Evolutionary conservation across 2,113 vertebrate genomes (phyloP), one percentile per base, ranked within the genome.

Genomic region (Speoplatyrhinus poulsoni): DNA sequence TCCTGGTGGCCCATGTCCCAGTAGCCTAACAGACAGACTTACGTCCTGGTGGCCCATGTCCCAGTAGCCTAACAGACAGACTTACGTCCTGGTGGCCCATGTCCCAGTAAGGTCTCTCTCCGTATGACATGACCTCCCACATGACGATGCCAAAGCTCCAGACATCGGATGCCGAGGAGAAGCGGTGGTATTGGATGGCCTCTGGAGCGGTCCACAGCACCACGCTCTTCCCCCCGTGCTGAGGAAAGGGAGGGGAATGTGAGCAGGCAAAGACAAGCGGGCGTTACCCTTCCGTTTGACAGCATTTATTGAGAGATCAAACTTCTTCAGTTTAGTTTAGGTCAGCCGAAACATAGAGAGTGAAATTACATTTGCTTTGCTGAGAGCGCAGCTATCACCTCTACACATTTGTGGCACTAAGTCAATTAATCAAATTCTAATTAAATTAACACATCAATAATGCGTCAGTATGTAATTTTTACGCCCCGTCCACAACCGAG

Each of bases 121-220:
- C 96, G 0, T 95, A 99, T 77, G 97, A 97, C 97, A 99, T 97
- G 60, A 98, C 95, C 67, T 99, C 97, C 97, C 97, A 99, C 97
- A 98, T 98, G 89, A 97, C 93, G 12, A 99, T 96, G 19, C 96
- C 96, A 0, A 98, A 99, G 91, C 97, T 98, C 97, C 97, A 99
- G 7, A 98, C 96, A 0, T 98, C 96, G 0, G 96, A 97, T 81
- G 96, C 95, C 0, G 96, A 95, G 62, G 95, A 97, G 90, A 96
- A 98, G 80, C 96, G 95, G 3, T 94, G 96, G 62, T 95, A 96
- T 90, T 96, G 95, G 68, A 98, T 92, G 33, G 95, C 96, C 88
- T 99, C 97, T 0, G 97, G 97, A 59, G 97, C 96, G 0, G 93
- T 94, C 97, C 97, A 98, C 80, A 99, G 91, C 8, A 96, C 95